Conservation (phyloP, 1,140 invertebrate genomes). For the Apis florea region DNA sequence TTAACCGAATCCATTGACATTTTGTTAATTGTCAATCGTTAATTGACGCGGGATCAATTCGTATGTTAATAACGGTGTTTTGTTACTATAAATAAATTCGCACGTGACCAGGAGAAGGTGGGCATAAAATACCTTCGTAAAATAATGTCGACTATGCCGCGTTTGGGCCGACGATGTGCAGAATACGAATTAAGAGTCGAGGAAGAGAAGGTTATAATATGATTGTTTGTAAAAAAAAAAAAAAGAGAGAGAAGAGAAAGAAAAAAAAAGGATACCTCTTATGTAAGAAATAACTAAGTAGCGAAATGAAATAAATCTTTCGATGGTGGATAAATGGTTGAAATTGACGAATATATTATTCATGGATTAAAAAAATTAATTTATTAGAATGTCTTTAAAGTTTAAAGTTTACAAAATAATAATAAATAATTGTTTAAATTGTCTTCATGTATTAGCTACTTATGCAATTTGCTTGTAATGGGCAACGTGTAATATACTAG, state of each 20-base stretch:
- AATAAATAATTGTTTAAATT: not conserved
- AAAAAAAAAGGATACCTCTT: too few species aligned
- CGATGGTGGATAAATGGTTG: too few species aligned
- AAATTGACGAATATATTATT: too few species aligned
- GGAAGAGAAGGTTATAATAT: not conserved
- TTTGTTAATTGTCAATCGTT: not conserved
- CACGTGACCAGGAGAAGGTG: constrained; percentile 6
- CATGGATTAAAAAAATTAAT: too few species aligned
- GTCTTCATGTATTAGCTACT: not conserved
- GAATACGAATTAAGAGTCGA: not conserved
- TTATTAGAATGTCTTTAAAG: too few species aligned
- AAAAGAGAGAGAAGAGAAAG: too few species aligned
- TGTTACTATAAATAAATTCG: constrained; percentile 29
- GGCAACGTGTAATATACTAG: not conserved
- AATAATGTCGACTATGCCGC: constrained; percentile 1
- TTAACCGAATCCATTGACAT: constrained; percentile 8
- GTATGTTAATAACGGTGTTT: constrained; percentile 9
- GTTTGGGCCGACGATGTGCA: not conserved
- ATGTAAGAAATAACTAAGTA: too few species aligned
- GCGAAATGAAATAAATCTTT: too few species aligned
- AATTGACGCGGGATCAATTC: not conserved
- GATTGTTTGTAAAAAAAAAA: too few species aligned
- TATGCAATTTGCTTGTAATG: not conserved
- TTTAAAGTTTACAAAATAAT: not conserved
- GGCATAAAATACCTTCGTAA: constrained; percentile 3